Evolutionary conservation across 2,888 invertebrate species (phyloP).

Genomic region (Antheraea yamamai): DNA sequence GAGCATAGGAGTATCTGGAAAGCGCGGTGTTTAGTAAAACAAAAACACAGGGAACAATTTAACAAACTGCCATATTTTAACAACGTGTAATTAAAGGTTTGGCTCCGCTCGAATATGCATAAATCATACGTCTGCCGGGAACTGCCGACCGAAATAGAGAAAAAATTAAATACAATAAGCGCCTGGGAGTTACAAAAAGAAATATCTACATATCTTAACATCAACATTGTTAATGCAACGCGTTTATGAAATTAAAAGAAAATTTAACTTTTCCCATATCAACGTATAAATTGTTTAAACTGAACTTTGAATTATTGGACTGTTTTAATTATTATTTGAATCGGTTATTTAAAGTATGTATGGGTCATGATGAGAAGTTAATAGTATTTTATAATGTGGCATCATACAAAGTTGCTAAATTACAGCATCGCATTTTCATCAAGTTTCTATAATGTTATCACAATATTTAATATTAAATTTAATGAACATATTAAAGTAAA

Average conservation of each 20-base stretch:
- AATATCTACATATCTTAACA: constrained; percentile 27
- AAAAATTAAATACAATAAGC: constrained; percentile 80
- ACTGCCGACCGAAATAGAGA: constrained; percentile 81
- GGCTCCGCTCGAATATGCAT: constrained; percentile 80
- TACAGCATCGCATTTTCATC: background rate
- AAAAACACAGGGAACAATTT: constrained; percentile 77
- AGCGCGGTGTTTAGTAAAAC: constrained; percentile 75
- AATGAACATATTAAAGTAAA: constrained; percentile 34
- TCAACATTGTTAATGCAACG: constrained; percentile 19
- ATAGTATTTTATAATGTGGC: background rate
- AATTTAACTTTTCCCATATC: background rate
- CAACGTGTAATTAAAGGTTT: constrained; percentile 82
- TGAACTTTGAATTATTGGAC: too few species aligned
- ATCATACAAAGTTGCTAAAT: background rate
- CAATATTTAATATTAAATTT: background rate
- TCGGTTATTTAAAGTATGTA: background rate
- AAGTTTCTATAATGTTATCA: background rate
- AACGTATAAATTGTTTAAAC: too few species aligned
- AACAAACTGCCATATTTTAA: constrained; percentile 83
- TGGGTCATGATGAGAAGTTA: background rate
- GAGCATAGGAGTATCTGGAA: constrained; percentile 57
- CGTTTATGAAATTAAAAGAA: constrained; percentile 5
- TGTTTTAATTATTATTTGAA: background rate
- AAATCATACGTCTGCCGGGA: constrained; percentile 80
- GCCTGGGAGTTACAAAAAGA: constrained; percentile 55